Evolutionary conservation across 1,140 invertebrate species (phyloP).

Genomic region (Hylaeus anthracinus): DNA sequence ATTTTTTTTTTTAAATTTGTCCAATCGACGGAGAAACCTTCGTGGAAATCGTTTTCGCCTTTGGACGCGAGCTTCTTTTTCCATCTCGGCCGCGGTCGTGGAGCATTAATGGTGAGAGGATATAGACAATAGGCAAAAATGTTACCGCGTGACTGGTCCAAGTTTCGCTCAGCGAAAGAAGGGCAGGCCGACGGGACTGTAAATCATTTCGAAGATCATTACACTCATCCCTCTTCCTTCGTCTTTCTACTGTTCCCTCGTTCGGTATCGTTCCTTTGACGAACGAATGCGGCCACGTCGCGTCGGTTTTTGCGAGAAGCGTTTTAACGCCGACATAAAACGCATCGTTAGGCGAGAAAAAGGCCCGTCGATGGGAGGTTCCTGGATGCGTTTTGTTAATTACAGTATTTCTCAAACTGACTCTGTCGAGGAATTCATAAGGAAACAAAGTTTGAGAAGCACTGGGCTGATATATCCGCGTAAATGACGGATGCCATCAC

Average conservation of each 20-base stretch:
- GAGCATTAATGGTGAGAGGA: not conserved
- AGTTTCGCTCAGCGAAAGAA: not conserved
- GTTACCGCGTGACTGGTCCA: constrained; percentile 18
- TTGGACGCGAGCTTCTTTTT: not conserved
- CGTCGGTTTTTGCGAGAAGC: constrained; percentile 51
- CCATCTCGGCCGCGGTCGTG: not conserved
- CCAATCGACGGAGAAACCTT: too few relatives aligned
- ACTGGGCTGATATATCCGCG: not conserved
- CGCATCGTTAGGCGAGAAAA: constrained; percentile 58
- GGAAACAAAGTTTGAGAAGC: too few relatives aligned
- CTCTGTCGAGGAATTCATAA: too few relatives aligned
- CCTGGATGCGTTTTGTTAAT: not conserved
- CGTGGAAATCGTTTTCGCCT: not conserved
- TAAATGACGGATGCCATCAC: constrained; percentile 55
- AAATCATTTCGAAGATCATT: constrained; percentile 64
- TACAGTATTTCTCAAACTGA: too few relatives aligned
- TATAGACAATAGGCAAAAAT: constrained; percentile 34
- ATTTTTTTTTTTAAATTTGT: too few relatives aligned
- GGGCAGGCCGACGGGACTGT: constrained; percentile 26
- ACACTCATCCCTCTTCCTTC: not conserved
- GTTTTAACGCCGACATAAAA: constrained; percentile 63
- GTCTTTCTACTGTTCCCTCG: not conserved
- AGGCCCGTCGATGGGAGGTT: constrained; percentile 13
- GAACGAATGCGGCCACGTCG: constrained; percentile 6
- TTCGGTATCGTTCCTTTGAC: constrained; percentile 26